Base-by-base conservation (phyloP, 2,888 invertebrate genomes). In the Neria commutata region DNA sequence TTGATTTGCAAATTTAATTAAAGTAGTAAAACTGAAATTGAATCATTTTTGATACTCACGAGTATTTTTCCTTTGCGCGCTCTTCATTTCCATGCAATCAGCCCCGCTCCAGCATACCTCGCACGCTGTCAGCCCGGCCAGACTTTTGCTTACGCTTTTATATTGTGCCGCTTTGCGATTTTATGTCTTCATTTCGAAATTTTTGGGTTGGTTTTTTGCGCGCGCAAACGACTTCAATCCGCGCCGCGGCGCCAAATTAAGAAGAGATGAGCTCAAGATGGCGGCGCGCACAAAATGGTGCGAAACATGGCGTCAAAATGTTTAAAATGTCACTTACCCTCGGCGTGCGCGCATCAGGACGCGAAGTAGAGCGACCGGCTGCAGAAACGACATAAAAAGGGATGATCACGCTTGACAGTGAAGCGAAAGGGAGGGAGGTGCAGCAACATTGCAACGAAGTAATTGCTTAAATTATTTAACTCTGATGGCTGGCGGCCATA, bases 21-120 rank as follows among this genome's bases (percentile, higher is more conserved):
- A 48, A 48, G 48, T 26, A 48, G 25, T 48, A 48, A 42, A 48
- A 48, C 48, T 25, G 25, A 48, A 48, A 48, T 48, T 48, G 48
- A 48, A 48, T 5, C 48, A 48, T 37, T 37, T 8, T 37, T n/a
- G n/a, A 8, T n/a, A n/a, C n/a, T 37, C n/a, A 4, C 37, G 6
- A 8, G 4, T n/a, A 14, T 37, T 37, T 37, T 37, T 37, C n/a
- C n/a, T 5, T 14, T 37, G 11, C n/a, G n/a, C n/a, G 11, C 8
- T 14, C 37, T 37, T 37, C 16, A 37, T 37, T 37, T 37, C n/a
- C n/a, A n/a, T n/a, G n/a, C n/a, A n/a, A n/a, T n/a, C n/a, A n/a
- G n/a, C n/a, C n/a, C n/a, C n/a, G n/a, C n/a, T n/a, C n/a, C n/a
- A n/a, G n/a, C n/a, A n/a, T n/a, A n/a, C n/a, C n/a, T n/a, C n/a